A percentile compares a stretch with the other conserved stretches of the same genome.
phyloP scores from a whole-genome alignment of 1,140 invertebrate species.

The Calephelis virginiensis region DNA sequence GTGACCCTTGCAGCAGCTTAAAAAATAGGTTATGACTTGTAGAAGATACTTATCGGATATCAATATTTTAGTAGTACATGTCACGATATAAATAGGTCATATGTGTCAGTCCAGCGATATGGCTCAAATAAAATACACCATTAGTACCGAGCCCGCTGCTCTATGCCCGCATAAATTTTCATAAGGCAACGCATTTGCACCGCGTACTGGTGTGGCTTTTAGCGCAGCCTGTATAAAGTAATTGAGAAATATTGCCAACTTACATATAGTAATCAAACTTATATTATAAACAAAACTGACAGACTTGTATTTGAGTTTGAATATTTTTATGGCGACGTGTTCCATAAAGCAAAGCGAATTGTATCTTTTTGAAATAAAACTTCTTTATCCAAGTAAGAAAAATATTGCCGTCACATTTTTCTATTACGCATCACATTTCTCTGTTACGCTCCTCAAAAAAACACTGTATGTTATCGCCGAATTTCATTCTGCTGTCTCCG shows the following conservation, averaged over 20 bases:
- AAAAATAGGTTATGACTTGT: too few species aligned
- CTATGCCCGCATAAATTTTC: constrained; percentile 20
- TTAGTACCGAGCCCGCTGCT: background rate
- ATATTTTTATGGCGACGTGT: background rate
- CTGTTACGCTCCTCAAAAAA: too few species aligned
- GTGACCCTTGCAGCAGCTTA: too few species aligned
- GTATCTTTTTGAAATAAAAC: too few species aligned
- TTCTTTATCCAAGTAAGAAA: too few species aligned
- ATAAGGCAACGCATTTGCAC: constrained; percentile 16
- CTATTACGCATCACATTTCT: too few species aligned
- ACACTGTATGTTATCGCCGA: too few species aligned
- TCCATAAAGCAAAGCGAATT: too few species aligned
- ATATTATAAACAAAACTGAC: background rate
- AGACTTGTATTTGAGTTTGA: background rate
- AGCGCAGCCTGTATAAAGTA: background rate
- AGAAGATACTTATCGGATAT: too few species aligned
- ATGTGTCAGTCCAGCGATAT: background rate
- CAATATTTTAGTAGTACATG: background rate
- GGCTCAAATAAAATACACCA: constrained; percentile 5
- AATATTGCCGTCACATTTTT: too few species aligned
- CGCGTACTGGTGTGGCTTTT: constrained; percentile 1
- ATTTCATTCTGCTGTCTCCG: too few species aligned
- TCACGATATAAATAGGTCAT: constrained; percentile 10
- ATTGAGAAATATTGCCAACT: background rate
- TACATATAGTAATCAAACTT: background rate